Percentiles rank a stretch among this genome's conserved stretches.
These are phyloP conservation scores for Odontesthes bonariensis DNA, from an alignment of 2,113 vertebrate genomes.

Conservation along the genomic window DNA sequence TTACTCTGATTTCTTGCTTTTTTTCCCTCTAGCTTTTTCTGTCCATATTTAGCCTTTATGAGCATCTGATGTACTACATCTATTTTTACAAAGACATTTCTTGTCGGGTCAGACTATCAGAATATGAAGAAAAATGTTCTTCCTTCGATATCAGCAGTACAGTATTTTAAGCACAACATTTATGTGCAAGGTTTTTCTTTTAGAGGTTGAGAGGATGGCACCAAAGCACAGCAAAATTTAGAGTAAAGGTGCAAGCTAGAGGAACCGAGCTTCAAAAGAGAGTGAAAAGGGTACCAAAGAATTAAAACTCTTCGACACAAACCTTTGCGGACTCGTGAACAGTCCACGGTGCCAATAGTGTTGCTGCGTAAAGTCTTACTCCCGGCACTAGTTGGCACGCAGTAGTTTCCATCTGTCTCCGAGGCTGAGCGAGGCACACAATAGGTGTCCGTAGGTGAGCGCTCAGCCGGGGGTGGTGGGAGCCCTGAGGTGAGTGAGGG, in stretches of 20 bases:
- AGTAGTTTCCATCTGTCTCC: conserved; percentile 92
- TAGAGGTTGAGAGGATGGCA: background rate
- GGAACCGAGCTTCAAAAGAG: conserved; percentile 30
- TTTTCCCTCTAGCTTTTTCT: background rate
- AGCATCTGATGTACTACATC: background rate
- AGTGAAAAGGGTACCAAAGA: conserved; percentile 2
- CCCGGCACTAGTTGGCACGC: conserved; percentile 84
- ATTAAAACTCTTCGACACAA: conserved; percentile 49
- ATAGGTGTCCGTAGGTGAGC: conserved; percentile 91
- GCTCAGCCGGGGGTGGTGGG: conserved; percentile 83
- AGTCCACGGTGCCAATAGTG: conserved; percentile 91
- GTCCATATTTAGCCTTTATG: conserved; percentile 6
- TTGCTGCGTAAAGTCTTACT: conserved; percentile 89
- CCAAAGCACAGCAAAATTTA: background rate
- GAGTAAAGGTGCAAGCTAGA: conserved; percentile 2
- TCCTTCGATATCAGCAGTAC: no score
- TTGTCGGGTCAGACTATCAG: no score
- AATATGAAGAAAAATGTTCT: no score
- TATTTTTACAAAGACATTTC: background rate
- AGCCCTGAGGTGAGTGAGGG: conserved; percentile 83
- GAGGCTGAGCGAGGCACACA: conserved; percentile 86
- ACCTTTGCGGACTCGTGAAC: conserved; percentile 92
- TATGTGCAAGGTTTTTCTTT: no score
- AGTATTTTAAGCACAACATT: no score
- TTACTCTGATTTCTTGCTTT: background rate